Evolutionary conservation across 1,140 invertebrate genomes (phyloP).

Genomic region (Saccostrea echinata): DNA sequence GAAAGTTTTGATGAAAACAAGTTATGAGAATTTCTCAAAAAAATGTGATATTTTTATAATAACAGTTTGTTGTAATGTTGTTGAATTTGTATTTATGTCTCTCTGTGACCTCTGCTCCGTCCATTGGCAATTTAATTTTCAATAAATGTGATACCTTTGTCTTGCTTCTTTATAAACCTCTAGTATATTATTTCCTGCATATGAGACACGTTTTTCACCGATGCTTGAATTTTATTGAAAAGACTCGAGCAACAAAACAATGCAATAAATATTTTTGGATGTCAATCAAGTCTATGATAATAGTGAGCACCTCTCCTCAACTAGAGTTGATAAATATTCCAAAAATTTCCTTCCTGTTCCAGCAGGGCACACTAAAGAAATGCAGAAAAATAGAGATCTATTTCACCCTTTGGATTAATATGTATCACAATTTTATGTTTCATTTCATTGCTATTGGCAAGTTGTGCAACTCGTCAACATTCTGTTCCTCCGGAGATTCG

Average conservation of each 20-base stretch:
- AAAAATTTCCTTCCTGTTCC: not conserved
- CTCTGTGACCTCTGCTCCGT: not conserved
- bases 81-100: not conserved
- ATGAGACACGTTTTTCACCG: too few relatives aligned
- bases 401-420: not conserved
- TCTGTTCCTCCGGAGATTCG: not conserved
- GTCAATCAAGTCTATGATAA: too few relatives aligned
- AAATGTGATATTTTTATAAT: slow-evolving; percentile 29
- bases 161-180: not conserved
- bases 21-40: not conserved
- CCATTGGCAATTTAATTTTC: slow-evolving; percentile 3
- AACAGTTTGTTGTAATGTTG: not conserved
- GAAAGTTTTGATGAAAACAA: not conserved
- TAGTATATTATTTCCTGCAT: too few relatives aligned
- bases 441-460: not conserved
- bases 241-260: too few relatives aligned
- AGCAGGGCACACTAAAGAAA: not conserved
- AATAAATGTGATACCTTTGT: slow-evolving; percentile 21
- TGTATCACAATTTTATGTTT: not conserved
- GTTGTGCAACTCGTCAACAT: slow-evolving; percentile 10
- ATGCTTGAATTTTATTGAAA: too few relatives aligned
- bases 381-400: not conserved
- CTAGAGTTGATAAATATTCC: too few relatives aligned
- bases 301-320: too few relatives aligned
- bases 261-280: too few relatives aligned